phyloP scores from a whole-genome alignment of 2,888 invertebrate genomes.

The Dynastes hyllus region DNA sequence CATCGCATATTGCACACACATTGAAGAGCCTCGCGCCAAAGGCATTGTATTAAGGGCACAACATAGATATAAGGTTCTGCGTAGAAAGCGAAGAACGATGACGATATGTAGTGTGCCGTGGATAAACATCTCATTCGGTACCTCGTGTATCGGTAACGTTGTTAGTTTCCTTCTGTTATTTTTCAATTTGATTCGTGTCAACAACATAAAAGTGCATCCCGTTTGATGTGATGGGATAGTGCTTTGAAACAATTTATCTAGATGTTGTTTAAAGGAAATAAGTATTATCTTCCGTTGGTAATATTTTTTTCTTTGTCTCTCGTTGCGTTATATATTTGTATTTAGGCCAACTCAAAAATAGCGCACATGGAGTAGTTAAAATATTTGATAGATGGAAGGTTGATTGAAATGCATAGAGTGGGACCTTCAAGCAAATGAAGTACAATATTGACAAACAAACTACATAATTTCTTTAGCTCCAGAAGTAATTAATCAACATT shows the following conservation, averaged over 20 bases:
- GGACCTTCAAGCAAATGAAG: no score
- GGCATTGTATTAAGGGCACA: slow-evolving; percentile 15
- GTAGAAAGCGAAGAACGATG: slow-evolving; percentile 13
- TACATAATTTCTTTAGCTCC: no score
- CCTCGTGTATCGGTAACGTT: slow-evolving; percentile 21
- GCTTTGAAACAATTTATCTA: neutral
- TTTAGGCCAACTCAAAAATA: no score
- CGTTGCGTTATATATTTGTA: no score
- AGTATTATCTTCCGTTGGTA: no score
- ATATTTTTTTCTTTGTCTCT: no score
- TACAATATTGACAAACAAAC: no score
- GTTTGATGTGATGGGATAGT: neutral
- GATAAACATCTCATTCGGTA: slow-evolving; percentile 36
- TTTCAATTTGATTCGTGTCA: slow-evolving; percentile 41
- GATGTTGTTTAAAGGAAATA: no score
- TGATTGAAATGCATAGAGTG: no score
- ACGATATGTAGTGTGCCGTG: neutral
- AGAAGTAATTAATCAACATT: no score
- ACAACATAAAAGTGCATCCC: slow-evolving; percentile 23
- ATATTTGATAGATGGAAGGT: no score
- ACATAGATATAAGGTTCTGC: slow-evolving; percentile 6
- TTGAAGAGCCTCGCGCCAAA: slow-evolving; percentile 19
- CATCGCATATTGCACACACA: slow-evolving; percentile 32
- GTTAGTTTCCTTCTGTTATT: slow-evolving; percentile 37
- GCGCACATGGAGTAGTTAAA: no score